Percentiles rank a stretch among this genome's conserved stretches.
phyloP scores from a whole-genome alignment of 2,113 vertebrate species.

The Marmota flaviventris region DNA sequence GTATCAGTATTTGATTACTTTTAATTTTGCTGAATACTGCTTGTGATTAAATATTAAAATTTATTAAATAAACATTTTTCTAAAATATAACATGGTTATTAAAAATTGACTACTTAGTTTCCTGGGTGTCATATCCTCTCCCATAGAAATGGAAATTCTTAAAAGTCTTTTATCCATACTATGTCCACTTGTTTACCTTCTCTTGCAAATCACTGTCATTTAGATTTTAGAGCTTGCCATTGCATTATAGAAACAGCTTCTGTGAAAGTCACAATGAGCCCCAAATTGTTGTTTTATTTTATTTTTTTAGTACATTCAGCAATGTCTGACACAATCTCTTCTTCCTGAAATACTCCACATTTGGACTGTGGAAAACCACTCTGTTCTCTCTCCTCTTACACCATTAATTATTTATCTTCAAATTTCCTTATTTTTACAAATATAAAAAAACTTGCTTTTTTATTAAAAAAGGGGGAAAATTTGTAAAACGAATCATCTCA shows the following conservation, averaged over 20 bases:
- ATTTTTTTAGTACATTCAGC: not conserved
- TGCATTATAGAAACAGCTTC: not conserved
- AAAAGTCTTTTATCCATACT: not conserved
- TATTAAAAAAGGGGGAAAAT: no score
- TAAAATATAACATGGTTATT: not conserved
- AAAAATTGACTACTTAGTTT: not conserved
- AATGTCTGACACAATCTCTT: not conserved
- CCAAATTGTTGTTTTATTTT: not conserved
- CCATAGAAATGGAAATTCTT: not conserved
- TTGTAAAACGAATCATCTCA: not conserved
- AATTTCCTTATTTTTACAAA: not conserved
- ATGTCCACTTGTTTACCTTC: not conserved
- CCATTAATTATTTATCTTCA: not conserved
- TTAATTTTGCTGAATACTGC: not conserved
- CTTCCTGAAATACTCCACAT: not conserved
- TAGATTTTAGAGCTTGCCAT: not conserved
- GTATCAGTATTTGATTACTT: not conserved
- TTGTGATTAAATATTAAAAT: not conserved
- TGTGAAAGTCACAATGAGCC: not conserved
- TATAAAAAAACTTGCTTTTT: no score
- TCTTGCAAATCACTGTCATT: not conserved
- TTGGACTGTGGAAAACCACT: not conserved
- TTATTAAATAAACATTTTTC: not conserved
- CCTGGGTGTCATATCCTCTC: no score
- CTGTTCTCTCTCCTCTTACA: not conserved